Evolutionary conservation across 2,888 invertebrate genomes (phyloP), one percentile per base, ranked within the genome.

Genomic region (Cheilosia pagana): DNA sequence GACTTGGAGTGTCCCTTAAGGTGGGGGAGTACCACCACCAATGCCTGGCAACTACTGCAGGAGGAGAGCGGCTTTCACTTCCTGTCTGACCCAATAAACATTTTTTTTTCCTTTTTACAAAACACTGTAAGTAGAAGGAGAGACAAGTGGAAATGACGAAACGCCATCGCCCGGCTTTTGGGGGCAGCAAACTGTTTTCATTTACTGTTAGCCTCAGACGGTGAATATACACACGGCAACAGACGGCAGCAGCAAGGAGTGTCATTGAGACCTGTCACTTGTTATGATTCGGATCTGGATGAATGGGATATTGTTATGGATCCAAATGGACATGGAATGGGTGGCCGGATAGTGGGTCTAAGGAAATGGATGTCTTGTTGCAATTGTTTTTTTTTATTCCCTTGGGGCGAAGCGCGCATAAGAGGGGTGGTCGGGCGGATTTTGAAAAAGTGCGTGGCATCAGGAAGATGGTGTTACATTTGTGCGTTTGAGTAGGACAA

Each of bases 51-150:
- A 59, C 74, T 74, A 65, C 76, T 52, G 25, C 23, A 43, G 68
- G 25, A 16, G 43, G 50, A 21, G 45, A 50, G 52, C 59, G 62
- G 31, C 55, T 55, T 67, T 53, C 62, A 68, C 53, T 45, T 62
- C 55, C 19, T 78, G 82, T 83, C 82, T 83, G 82, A 83, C 82
- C 82, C 67, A 83, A 83, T 83, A 78, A 83, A 74, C 57, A 12
- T 35, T 35, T 35, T 12, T 3, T 3, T 52, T 63, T 5, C 52
- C 53, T 67, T 71, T 81, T 82, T 77, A 55, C 62, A 78, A 71
- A 41, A 59, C 35, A 65, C 16, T 60, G 76, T 21, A 71, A 63
- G 59, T 76, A 43, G 62, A 65, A 21, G 19, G 31, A 21, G 35
- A 63, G 57, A 14, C 50, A 53, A 76, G 48, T 71, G 35, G 65